A percentile compares a stretch with the other conserved stretches of the same genome.
phyloP scores from a whole-genome alignment of 2,113 vertebrate genomes.

The Oceanites oceanicus region DNA sequence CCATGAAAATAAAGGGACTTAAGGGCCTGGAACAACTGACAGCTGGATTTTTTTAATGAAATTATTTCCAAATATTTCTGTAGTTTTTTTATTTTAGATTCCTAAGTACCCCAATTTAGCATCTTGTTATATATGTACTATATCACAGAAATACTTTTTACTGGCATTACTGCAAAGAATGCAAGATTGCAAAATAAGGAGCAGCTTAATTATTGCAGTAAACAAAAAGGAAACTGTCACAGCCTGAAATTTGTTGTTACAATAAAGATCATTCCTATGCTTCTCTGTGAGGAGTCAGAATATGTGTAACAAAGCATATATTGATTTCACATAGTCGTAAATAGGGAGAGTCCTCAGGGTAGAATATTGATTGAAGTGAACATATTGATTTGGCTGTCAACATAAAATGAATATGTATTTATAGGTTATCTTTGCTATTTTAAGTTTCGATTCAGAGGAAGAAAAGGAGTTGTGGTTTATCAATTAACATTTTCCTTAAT shows the following conservation, averaged over 20 bases:
- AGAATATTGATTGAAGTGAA: background rate
- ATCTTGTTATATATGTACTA: background rate
- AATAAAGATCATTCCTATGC: background rate
- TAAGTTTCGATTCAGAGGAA: background rate
- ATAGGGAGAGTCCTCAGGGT: background rate
- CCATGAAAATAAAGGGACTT: background rate
- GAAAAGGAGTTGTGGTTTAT: background rate
- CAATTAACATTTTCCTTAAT: background rate
- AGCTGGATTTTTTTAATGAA: background rate
- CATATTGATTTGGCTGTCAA: background rate
- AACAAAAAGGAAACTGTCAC: background rate
- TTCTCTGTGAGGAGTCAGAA: background rate
- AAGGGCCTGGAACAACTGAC: background rate
- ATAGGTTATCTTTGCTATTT: background rate
- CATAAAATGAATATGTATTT: background rate
- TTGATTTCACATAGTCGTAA: background rate
- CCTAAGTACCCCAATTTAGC: background rate
- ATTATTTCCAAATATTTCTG: background rate
- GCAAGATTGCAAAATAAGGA: background rate
- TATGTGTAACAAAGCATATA: background rate
- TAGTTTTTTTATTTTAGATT: background rate
- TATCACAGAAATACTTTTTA: background rate
- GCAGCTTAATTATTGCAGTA: background rate
- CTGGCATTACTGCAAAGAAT: background rate
- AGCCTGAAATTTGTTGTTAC: background rate